Evolutionary conservation across 1,140 invertebrate species (phyloP), one percentile per base, ranked within the genome.

Genomic region (Bombus vancouverensis): DNA sequence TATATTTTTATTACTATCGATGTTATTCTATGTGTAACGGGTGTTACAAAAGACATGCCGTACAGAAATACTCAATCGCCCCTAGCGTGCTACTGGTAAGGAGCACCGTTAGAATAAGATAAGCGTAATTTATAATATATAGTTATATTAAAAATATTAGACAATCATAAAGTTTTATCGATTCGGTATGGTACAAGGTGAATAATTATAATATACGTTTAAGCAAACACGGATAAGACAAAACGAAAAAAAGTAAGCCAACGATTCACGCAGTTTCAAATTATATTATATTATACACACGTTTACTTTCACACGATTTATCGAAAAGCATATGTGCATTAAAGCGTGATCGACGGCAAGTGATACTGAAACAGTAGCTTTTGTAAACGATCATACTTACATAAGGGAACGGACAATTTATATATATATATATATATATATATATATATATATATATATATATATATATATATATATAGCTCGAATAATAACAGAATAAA

Each of bases 1-100:
- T 90, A 77, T 90, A 90, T 90, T 90, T 90, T 90, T 89, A 90
- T 70, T 88, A 89, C 72, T 88, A 66, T 88, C 73, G 39, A 81
- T 79, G 82, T 89, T 89, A 89, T 76, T 72, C 77, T 73, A 57
- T 79, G 53, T 76, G 77, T 74, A 62, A 57, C 71, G 68, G 15
- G 81, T 84, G 87, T 90, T 81, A n/a, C 44, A 59, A 37, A 65
- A 34, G 4, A 80, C 59, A 79, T 53, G 57, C 57, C 39, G 62
- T 34, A 74, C 44, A 37, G 15, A 77, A 89, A 88, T 90, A 90
- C 86, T 90, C 85, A 57, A 44, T 83, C 86, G 76, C 62, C 44
- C 62, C 22, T 79, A 57, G n/a, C 65, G 65, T 59, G 28, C 44
- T 44, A 68, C n/a, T 75, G 80, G 66, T 72, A 59, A 32, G 80